Evolutionary conservation across 1,140 invertebrate genomes (phyloP).

Genomic region (Drosophila tsacasi): DNA sequence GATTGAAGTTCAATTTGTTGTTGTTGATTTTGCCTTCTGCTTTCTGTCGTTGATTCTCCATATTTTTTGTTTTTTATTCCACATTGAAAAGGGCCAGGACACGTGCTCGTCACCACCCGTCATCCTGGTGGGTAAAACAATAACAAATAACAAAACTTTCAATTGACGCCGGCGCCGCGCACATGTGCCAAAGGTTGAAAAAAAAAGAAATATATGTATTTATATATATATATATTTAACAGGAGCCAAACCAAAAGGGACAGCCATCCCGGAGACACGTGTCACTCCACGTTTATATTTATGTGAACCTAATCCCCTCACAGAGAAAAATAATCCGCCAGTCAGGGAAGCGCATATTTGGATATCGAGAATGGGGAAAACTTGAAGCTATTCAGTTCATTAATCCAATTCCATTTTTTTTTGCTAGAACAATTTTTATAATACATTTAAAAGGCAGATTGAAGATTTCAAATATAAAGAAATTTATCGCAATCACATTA

Average conservation of each 20-base stretch:
- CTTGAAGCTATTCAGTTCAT: not conserved
- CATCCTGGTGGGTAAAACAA: conserved; percentile 23
- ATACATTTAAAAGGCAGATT: not conserved
- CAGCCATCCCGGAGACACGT: conserved; percentile 25
- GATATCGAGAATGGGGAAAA: not conserved
- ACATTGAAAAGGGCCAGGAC: conserved; percentile 22
- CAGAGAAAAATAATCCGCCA: conserved; percentile 3
- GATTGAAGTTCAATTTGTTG: conserved; percentile 46
- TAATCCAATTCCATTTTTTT: not conserved
- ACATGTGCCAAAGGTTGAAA: conserved; percentile 19
- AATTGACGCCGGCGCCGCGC: conserved; percentile 11
- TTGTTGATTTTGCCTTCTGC: conserved; percentile 21
- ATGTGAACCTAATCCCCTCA: conserved; percentile 1
- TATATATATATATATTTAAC: conserved; percentile 23
- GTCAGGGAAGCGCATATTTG: not conserved
- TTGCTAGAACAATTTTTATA: not conserved
- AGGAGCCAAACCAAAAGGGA: conserved; percentile 2
- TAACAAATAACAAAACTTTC: conserved; percentile 44
- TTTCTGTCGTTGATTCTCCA: not conserved
- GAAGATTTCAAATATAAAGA: not conserved
- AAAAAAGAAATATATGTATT: not conserved
- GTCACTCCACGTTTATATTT: conserved; percentile 34
- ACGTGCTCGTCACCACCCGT: conserved; percentile 46
- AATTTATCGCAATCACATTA: no score
- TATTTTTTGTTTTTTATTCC: not conserved